Conservation (phyloP, 1,140 invertebrate genomes). For the Hetaerina americana region DNA sequence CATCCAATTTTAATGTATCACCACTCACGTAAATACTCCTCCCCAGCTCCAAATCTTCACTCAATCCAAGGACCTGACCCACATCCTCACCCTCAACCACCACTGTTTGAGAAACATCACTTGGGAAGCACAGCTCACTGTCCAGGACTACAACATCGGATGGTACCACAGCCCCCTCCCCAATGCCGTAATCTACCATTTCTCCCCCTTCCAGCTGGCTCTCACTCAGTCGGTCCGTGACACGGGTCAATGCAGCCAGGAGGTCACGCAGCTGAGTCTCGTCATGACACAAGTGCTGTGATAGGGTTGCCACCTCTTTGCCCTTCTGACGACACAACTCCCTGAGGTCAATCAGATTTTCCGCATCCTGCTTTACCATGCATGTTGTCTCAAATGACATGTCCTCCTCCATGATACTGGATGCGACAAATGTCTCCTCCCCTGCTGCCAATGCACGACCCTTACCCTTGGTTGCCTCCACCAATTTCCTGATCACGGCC, state of each 20-base stretch:
- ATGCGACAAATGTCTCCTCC: no score
- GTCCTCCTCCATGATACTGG: no score
- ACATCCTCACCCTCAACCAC: neutral
- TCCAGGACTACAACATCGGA: neutral
- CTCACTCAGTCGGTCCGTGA: neutral
- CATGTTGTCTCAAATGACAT: no score
- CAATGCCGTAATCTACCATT: neutral
- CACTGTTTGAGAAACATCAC: neutral
- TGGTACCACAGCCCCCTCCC: neutral
- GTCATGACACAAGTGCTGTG: neutral
- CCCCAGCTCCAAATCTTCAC: no score
- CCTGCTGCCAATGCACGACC: no score
- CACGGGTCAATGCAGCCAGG: neutral
- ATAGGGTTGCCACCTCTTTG: neutral
- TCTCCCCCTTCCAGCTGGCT: neutral
- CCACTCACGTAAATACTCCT: no score
- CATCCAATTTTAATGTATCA: no score
- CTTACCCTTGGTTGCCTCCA: neutral
- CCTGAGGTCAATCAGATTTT: no score
- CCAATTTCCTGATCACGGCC: neutral
- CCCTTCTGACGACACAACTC: neutral
- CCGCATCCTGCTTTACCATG: no score
- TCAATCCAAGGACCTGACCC: no score
- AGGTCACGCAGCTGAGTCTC: neutral
- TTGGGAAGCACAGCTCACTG: neutral